Evolutionary conservation across 2,113 vertebrate species (phyloP).

Genomic region (Chionodraco myersi): DNA sequence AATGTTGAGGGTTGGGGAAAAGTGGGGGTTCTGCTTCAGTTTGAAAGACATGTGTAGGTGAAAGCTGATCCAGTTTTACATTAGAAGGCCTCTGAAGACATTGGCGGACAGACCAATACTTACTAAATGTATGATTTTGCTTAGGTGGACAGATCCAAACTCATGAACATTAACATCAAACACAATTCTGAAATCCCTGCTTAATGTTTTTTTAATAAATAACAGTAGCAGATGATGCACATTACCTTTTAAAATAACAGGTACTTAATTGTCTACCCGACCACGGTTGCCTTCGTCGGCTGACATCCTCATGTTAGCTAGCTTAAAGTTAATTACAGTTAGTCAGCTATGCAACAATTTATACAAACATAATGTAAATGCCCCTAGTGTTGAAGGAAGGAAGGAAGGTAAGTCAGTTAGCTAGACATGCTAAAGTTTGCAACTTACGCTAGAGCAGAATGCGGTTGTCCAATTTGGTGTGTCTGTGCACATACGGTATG

Average conservation of each 20-base stretch:
- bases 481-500: too few relatives aligned
- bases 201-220: too few relatives aligned
- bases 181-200: background rate
- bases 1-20: slow-evolving; percentile 33
- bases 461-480: too few relatives aligned
- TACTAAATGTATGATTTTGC: background rate
- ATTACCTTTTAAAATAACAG: too few relatives aligned
- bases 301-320: too few relatives aligned
- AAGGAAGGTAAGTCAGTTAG: background rate
- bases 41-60: slow-evolving; percentile 11
- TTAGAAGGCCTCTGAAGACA: slow-evolving; percentile 6
- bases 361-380: too few relatives aligned
- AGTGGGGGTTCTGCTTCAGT: background rate
- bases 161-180: background rate
- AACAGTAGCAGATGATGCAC: background rate
- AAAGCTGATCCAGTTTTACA: slow-evolving; percentile 28
- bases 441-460: background rate
- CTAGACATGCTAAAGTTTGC: background rate
- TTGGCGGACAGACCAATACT: background rate
- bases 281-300: too few relatives aligned
- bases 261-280: too few relatives aligned
- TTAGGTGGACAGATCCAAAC: slow-evolving; percentile 5
- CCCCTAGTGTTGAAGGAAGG: too few relatives aligned
- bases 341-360: too few relatives aligned
- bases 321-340: too few relatives aligned